These are phyloP conservation scores for Leptobrachium ailaonicum DNA, from an alignment of 2,113 vertebrate species.

Conservation along the genomic window DNA sequence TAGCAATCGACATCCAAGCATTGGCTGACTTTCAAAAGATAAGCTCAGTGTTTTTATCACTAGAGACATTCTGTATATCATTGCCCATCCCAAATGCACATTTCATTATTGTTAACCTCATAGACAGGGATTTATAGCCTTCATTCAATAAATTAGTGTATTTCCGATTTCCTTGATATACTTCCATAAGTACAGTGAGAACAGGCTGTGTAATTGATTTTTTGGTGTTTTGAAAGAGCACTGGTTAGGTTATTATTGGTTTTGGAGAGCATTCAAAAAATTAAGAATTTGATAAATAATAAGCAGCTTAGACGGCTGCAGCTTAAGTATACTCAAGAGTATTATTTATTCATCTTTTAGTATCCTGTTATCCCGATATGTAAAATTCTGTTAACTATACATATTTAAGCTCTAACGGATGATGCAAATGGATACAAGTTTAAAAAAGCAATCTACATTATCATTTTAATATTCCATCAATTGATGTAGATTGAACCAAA, in stretches of 20 bases:
- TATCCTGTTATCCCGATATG: constrained; percentile 1
- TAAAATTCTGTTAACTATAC: not conserved
- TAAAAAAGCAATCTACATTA: no score
- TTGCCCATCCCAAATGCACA: constrained; percentile 19
- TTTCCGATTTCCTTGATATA: constrained; percentile 34
- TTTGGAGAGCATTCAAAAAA: constrained; percentile 30
- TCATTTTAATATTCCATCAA: no score
- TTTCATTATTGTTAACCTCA: constrained; percentile 33
- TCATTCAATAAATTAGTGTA: constrained; percentile 26
- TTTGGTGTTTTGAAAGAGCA: constrained; percentile 22
- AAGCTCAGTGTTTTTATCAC: constrained; percentile 30
- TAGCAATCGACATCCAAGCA: not conserved
- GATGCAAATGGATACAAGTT: no score
- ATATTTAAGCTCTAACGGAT: no score
- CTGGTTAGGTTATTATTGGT: constrained; percentile 18
- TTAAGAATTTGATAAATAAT: constrained; percentile 36
- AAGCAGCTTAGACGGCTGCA: constrained; percentile 8
- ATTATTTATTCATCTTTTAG: constrained; percentile 17
- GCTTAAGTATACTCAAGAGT: constrained; percentile 15
- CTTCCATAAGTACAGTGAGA: constrained; percentile 25
- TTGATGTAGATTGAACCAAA: no score
- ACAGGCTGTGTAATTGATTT: constrained; percentile 32
- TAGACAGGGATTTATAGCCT: constrained; percentile 27
- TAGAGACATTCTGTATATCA: constrained; percentile 17
- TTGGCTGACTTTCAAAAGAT: constrained; percentile 45